Base-by-base conservation (phyloP, 2,113 vertebrate genomes). In the Marmota flaviventris region DNA sequence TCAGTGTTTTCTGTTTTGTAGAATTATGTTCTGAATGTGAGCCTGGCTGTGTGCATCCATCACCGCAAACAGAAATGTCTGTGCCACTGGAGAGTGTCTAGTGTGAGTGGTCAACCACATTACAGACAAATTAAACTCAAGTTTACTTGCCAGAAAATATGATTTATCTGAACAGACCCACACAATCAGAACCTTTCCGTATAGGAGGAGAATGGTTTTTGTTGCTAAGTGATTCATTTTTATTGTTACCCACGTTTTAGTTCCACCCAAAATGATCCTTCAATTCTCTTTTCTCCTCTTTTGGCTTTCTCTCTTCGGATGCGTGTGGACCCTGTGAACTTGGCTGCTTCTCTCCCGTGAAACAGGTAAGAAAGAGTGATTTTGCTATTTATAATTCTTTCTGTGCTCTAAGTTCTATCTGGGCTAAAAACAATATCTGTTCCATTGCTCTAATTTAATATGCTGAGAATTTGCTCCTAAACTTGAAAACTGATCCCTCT, bases 321-420 rank as follows among this genome's bases (percentile, higher is more conserved):
- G 39, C 67, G 4, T 45, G 16, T 97, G 96, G 91, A 75, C n/a
- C 9, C 61, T 39, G 42, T 89, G 48, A 95, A 94, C 79, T 39
- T 97, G 97, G 17, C 84, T 97, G 82, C 91, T 97, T 97, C 93
- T 97, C 63, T 85, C 0, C 78, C 61, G 20, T n/a, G 42, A 63
- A 85, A 93, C 76, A 98, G 97, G 97, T 98, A 97, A 97, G 97
- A 94, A 95, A 84, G 61, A 84, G 81, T 88, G 56, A 9, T 27
- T 90, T 98, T 96, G 48, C 92, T 90, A 18, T 77, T 93, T 86
- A 6, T 93, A 4, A 85, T 97, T 97, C 94, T 94, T 94, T 97
- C 90, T 96, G 0, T 98, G 93, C 37, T 94, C 45, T 91, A 1
- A 58, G 58, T 95, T 97, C 0, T 0, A 95, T 48, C 79, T 91